These are phyloP conservation scores for Oreochromis aureus DNA, from an alignment of 2,113 vertebrate species.

Conservation along the genomic window DNA sequence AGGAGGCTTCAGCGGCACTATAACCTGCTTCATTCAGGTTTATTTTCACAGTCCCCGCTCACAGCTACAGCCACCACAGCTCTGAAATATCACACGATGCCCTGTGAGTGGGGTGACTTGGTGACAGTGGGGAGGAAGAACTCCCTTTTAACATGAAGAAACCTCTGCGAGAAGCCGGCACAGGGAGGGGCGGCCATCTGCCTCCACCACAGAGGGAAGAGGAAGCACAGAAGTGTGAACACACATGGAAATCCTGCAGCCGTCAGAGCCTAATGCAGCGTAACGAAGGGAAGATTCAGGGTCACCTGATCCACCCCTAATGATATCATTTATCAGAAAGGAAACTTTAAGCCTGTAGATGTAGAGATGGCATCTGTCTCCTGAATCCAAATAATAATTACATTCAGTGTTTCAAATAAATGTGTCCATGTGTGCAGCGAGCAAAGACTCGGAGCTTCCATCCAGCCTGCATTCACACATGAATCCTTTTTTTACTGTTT, in stretches of 20 bases:
- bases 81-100: neutral
- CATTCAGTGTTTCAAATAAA: neutral
- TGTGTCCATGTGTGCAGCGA: neutral
- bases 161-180: neutral
- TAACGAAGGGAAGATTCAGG: neutral
- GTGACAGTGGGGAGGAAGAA: neutral
- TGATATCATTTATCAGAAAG: neutral
- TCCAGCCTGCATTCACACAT: neutral
- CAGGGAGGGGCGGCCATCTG: neutral
- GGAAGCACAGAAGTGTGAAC: neutral
- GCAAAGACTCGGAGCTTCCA: neutral
- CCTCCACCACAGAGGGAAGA: neutral
- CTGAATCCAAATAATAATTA: neutral
- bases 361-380: neutral
- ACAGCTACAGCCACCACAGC: neutral
- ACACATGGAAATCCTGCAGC: neutral
- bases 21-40: neutral
- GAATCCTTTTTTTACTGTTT: neutral
- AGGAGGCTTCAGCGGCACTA: neutral
- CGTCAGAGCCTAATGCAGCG: neutral
- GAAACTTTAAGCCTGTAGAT: neutral
- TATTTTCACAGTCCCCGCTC: neutral
- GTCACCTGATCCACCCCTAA: neutral
- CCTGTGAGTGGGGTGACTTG: neutral
- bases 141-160: too few relatives aligned